phyloP scores from a whole-genome alignment of 2,888 invertebrate genomes.

The Strigamia crassipes region DNA sequence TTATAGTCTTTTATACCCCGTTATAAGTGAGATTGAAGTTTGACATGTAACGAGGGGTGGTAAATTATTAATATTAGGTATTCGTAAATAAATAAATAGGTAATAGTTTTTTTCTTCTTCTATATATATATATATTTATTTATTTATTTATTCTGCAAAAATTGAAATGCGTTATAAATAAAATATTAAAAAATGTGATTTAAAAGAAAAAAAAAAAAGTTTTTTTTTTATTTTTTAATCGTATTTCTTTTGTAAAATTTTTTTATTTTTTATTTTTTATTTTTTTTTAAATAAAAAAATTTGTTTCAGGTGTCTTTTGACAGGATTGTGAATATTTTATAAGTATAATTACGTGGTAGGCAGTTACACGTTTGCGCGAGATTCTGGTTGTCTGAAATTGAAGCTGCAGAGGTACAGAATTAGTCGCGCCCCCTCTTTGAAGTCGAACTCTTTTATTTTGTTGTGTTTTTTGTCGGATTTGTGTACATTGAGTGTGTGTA shows the following conservation, averaged over 20 bases:
- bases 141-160: not conserved
- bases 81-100: not conserved
- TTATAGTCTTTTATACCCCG: not conserved
- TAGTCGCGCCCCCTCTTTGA: not conserved
- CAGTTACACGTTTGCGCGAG: too few species aligned
- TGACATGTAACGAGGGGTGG: conserved; percentile 11
- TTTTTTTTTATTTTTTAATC: not conserved
- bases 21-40: conserved; percentile 24
- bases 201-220: too few species aligned
- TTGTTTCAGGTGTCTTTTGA: not conserved
- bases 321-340: too few species aligned
- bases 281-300: not conserved
- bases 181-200: not conserved
- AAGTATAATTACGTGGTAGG: too few species aligned
- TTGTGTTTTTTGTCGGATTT: not conserved
- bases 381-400: too few species aligned
- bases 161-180: not conserved
- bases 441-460: not conserved
- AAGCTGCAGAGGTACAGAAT: not conserved
- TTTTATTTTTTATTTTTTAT: not conserved
- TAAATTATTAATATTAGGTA: conserved; percentile 3
- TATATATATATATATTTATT: too few species aligned
- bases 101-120: not conserved
- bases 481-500: not conserved
- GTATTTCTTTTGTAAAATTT: too few species aligned